These are phyloP conservation scores for Caerostris extrusa DNA, from an alignment of 1,140 invertebrate species.

Conservation along the genomic window DNA sequence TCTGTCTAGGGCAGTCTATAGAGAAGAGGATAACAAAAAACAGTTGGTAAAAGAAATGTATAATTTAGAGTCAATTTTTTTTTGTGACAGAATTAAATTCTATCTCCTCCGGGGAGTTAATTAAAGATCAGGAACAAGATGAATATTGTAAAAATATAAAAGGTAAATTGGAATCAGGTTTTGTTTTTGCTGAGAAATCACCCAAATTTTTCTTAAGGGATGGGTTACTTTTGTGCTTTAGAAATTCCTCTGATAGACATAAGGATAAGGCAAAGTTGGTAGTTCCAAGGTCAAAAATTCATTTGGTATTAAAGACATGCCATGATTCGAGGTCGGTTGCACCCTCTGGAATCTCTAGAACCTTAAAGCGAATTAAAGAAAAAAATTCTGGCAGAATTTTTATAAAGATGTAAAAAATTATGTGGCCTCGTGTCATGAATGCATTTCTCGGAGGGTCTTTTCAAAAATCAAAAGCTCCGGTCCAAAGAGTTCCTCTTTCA, in stretches of 20 bases:
- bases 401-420: slow-evolving; percentile 23
- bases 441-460: not conserved
- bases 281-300: not conserved
- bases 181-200: not conserved
- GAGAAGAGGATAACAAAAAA: too few relatives aligned
- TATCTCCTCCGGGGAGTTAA: not conserved
- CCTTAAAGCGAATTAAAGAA: slow-evolving; percentile 19
- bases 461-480: not conserved
- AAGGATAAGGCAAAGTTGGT: not conserved
- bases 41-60: not conserved
- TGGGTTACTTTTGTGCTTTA: not conserved
- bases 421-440: not conserved
- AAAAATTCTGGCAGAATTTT: slow-evolving; percentile 29
- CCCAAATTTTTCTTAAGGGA: slow-evolving; percentile 19
- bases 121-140: not conserved
- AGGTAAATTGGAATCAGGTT: not conserved
- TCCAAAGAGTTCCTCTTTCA: slow-evolving; percentile 4
- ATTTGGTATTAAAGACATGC: not conserved
- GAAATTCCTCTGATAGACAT: not conserved
- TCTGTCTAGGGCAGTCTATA: not conserved
- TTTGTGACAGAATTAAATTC: not conserved
- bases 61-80: not conserved
- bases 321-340: not conserved
- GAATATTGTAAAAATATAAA: not conserved
- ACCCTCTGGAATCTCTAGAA: not conserved